A percentile compares a stretch with the other conserved stretches of the same genome.
Evolutionary conservation across 1,140 invertebrate genomes (phyloP).

Genomic region (Sitophilus oryzae): DNA sequence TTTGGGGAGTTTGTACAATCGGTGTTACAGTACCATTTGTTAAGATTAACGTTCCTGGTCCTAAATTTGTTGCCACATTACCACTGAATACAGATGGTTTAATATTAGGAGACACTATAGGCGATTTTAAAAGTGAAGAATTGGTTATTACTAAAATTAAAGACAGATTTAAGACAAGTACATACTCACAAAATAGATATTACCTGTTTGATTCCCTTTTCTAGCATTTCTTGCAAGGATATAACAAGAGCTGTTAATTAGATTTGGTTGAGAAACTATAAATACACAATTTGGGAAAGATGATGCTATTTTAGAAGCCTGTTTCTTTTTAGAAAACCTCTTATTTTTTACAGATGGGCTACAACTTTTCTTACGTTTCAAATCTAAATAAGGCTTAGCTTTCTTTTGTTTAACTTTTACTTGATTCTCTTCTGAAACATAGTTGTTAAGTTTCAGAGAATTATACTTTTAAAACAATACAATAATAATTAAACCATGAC

Average conservation of each 20-base stretch:
- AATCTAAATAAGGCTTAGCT: background rate
- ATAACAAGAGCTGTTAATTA: constrained; percentile 28
- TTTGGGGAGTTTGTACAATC: constrained; percentile 27
- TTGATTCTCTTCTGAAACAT: constrained; percentile 20
- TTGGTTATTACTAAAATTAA: constrained; percentile 31
- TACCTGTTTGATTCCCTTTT: constrained; percentile 26
- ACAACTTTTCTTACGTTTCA: background rate
- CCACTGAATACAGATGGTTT: constrained; percentile 16
- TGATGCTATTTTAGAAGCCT: constrained; percentile 1
- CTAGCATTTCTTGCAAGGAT: constrained; percentile 27
- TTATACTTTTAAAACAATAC: background rate
- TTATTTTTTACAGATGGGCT: background rate
- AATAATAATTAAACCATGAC: background rate
- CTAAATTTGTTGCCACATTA: constrained; percentile 19
- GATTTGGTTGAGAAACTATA: constrained; percentile 23
- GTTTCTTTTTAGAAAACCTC: constrained; percentile 10
- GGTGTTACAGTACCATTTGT: constrained; percentile 36
- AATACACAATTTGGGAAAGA: constrained; percentile 26
- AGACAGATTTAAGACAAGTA: background rate
- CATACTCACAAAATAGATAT: background rate
- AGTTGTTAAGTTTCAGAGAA: background rate
- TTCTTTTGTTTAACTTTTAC: constrained; percentile 1
- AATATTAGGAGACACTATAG: constrained; percentile 28
- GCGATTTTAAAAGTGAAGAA: constrained; percentile 27
- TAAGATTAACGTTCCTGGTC: constrained; percentile 37